Percentiles rank a stretch among this genome's conserved stretches.
Conservation (phyloP, 2,888 invertebrate species). For the Ceriagrion tenellum region DNA sequence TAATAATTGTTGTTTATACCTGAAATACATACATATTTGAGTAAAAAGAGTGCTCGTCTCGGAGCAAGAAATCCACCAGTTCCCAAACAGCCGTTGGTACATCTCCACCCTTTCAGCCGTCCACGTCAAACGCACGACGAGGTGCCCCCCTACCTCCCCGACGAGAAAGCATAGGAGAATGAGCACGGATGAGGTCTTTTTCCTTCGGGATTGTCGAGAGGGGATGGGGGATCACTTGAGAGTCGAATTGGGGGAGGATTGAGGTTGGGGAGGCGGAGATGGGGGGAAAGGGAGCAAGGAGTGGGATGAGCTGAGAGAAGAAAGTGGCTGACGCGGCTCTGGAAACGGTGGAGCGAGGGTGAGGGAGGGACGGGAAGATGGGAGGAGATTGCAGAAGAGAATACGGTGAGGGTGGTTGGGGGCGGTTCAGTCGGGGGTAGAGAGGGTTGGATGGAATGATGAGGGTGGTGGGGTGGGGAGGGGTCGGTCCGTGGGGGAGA, state of each 20-base stretch:
- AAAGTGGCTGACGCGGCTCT: not conserved
- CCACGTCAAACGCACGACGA: conserved; percentile 12
- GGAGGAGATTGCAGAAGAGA: not conserved
- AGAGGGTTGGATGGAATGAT: not conserved
- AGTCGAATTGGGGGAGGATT: not conserved
- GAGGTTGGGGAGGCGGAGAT: not conserved
- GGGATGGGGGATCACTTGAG: not conserved
- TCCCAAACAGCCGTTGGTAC: too few relatives aligned
- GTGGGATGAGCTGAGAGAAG: not conserved
- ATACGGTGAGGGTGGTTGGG: not conserved
- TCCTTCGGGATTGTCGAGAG: not conserved
- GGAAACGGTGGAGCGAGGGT: not conserved
- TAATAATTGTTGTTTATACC: too few relatives aligned
- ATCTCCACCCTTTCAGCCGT: not conserved
- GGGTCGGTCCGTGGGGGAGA: not conserved
- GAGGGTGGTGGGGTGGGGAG: not conserved
- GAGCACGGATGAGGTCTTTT: not conserved
- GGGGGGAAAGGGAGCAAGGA: not conserved
- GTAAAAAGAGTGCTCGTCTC: not conserved
- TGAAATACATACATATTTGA: not conserved
- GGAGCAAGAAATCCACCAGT: not conserved
- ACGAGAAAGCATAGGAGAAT: not conserved
- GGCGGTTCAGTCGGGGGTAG: not conserved
- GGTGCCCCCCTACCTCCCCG: too few relatives aligned
- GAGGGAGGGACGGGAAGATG: not conserved